Conservation (phyloP, 2,113 vertebrate genomes). For the Micromys minutus region DNA sequence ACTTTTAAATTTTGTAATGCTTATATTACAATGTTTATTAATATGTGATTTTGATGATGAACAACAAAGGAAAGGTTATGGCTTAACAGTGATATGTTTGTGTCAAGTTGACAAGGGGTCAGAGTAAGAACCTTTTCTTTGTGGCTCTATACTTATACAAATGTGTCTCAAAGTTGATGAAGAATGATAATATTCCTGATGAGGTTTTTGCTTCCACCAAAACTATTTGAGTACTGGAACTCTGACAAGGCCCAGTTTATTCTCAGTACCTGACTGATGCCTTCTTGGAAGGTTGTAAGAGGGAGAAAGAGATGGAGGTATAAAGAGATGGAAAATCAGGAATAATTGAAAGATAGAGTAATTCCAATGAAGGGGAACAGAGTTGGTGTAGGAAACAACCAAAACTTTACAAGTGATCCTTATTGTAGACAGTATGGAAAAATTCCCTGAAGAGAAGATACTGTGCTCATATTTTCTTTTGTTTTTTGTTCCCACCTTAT, state of each 20-base stretch:
- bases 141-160: neutral
- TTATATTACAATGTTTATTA: neutral
- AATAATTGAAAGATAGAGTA: constrained; percentile 8
- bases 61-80: neutral
- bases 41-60: neutral
- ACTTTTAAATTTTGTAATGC: neutral
- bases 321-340: neutral
- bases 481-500: neutral
- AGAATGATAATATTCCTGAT: neutral
- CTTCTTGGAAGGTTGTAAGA: neutral
- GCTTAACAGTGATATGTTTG: neutral
- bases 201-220: neutral
- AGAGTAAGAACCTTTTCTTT: neutral
- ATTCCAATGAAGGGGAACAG: constrained; percentile 21
- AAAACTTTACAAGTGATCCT: neutral
- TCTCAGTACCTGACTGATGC: neutral
- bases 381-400: neutral
- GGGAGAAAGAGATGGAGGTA: too few relatives aligned
- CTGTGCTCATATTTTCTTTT: constrained; percentile 19
- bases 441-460: neutral
- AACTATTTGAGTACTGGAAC: neutral
- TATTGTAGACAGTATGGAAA: constrained; percentile 2
- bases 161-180: neutral
- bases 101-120: neutral
- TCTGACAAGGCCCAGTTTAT: neutral